phyloP scores from a whole-genome alignment of 2,888 invertebrate genomes.

The Rosalia funebris region DNA sequence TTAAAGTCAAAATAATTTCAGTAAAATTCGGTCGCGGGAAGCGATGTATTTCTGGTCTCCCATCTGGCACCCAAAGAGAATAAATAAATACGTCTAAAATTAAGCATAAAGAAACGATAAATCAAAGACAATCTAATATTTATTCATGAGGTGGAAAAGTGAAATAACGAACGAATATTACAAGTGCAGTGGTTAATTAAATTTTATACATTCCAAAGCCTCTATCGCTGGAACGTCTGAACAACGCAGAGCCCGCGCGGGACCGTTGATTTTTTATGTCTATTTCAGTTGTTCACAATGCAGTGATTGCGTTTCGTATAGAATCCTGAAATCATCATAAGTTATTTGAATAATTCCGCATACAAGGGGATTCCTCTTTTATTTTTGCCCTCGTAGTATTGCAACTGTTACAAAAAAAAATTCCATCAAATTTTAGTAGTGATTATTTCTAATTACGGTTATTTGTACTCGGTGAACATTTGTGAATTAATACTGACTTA shows the following conservation, averaged over 20 bases:
- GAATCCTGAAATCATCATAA: background rate
- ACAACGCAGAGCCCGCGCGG: conserved; percentile 12
- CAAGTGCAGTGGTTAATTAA: conserved; percentile 47
- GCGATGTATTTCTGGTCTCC: conserved; percentile 11
- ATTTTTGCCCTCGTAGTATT: no score
- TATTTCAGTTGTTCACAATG: background rate
- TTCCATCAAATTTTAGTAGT: no score
- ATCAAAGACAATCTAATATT: conserved; percentile 36
- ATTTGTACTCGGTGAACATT: no score
- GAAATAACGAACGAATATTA: conserved; percentile 47
- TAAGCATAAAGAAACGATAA: conserved; percentile 17
- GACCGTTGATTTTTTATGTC: background rate
- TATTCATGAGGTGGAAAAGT: conserved; percentile 45
- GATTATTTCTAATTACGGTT: no score
- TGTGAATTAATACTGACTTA: no score
- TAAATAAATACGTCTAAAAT: conserved; percentile 27
- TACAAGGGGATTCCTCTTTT: no score
- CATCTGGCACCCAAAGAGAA: conserved; percentile 17
- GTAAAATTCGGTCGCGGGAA: conserved; percentile 5
- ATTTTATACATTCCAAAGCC: conserved; percentile 55
- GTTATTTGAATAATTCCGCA: no score
- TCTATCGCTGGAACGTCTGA: conserved; percentile 33
- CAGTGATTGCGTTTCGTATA: background rate
- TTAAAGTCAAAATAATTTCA: conserved; percentile 20
- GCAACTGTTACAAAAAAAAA: no score